Evolutionary conservation across 1,140 invertebrate genomes (phyloP).

Genomic region (Drosophila ironensis): DNA sequence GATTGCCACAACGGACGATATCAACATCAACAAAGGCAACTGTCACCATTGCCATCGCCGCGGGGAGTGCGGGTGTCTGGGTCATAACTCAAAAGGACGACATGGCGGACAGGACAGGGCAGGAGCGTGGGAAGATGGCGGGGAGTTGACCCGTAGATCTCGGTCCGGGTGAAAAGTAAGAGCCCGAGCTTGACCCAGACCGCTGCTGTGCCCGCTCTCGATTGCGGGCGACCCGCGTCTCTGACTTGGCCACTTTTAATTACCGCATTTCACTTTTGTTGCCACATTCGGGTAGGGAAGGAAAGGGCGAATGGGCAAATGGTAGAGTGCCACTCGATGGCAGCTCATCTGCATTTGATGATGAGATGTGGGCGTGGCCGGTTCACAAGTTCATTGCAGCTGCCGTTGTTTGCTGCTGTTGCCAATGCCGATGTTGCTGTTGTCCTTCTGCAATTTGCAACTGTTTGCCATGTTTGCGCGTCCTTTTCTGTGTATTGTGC

Average conservation of each 20-base stretch:
- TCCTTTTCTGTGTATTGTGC: slow-evolving; percentile 74
- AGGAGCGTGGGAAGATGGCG: background rate
- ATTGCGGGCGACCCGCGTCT: slow-evolving; percentile 41
- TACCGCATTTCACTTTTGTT: slow-evolving; percentile 53
- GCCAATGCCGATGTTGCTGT: slow-evolving; percentile 1
- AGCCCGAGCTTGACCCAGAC: background rate
- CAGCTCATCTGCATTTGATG: slow-evolving; percentile 64
- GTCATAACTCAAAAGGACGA: slow-evolving; percentile 65
- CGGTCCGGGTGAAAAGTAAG: background rate
- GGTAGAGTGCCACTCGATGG: slow-evolving; percentile 50
- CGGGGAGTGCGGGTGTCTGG: slow-evolving; percentile 21
- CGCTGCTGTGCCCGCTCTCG: slow-evolving; percentile 14
- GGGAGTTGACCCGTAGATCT: slow-evolving; percentile 18
- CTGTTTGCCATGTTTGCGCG: slow-evolving; percentile 75
- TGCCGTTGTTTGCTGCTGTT: slow-evolving; percentile 23
- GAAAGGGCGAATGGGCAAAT: background rate
- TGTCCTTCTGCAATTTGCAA: slow-evolving; percentile 67
- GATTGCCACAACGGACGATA: slow-evolving; percentile 16
- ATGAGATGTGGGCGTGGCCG: slow-evolving; percentile 19
- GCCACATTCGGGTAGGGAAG: slow-evolving; percentile 1
- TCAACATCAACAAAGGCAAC: slow-evolving; percentile 26
- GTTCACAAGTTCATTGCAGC: slow-evolving; percentile 38
- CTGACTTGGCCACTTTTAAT: slow-evolving; percentile 68
- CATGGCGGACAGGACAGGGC: background rate
- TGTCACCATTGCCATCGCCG: slow-evolving; percentile 39